Percentiles rank a stretch among this genome's conserved stretches.
phyloP scores from a whole-genome alignment of 2,888 invertebrate genomes.

The Aleiodes leptofemur region DNA sequence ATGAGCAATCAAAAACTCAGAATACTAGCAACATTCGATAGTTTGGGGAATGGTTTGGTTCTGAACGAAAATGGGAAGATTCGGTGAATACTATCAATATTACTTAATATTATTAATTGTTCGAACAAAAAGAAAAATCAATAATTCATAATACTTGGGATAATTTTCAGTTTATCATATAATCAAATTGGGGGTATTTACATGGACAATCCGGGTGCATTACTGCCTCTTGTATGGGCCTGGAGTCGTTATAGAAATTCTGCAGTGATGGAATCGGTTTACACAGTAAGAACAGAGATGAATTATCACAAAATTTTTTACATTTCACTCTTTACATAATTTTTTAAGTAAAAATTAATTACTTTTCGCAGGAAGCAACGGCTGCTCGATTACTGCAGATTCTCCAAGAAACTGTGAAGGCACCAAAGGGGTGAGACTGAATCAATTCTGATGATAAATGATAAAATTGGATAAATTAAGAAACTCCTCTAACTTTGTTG shows the following conservation, averaged over 20 bases:
- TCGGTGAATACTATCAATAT: constrained; percentile 58
- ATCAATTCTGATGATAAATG: neutral
- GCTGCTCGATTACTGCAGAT: constrained; percentile 45
- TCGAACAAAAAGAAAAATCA: neutral
- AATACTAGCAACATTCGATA: constrained; percentile 64
- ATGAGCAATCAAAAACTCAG: constrained; percentile 48
- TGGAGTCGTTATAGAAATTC: constrained; percentile 55
- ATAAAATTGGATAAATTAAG: neutral
- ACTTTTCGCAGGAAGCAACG: constrained; percentile 44
- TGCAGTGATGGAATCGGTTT: constrained; percentile 52
- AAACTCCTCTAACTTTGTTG: too few relatives aligned
- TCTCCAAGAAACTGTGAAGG: constrained; percentile 34
- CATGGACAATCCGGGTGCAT: constrained; percentile 57
- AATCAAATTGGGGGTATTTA: constrained; percentile 65
- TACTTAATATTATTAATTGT: too few relatives aligned
- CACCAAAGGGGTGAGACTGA: constrained; percentile 35
- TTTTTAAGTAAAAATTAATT: neutral
- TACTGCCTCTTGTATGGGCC: constrained; percentile 58
- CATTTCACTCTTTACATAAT: neutral
- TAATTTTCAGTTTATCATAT: constrained; percentile 60
- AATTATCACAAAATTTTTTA: too few relatives aligned
- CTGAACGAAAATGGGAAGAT: constrained; percentile 59
- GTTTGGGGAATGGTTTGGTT: constrained; percentile 62
- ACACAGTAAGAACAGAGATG: constrained; percentile 50
- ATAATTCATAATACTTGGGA: neutral